Base-by-base conservation (phyloP, 2,113 vertebrate genomes). In the Varanus komodoensis region DNA sequence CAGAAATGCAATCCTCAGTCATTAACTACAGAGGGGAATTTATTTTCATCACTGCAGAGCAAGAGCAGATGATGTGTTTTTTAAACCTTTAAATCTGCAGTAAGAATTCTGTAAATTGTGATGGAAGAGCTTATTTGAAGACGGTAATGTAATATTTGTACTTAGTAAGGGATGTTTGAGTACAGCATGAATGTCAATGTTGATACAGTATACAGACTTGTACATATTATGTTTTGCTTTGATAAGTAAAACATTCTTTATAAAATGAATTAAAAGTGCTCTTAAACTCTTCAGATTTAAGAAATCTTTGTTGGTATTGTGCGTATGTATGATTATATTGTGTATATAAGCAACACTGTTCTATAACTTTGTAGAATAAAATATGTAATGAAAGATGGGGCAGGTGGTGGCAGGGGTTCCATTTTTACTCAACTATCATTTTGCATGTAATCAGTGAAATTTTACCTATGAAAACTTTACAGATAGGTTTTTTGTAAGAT, bases 181-280 rank as follows among this genome's bases (percentile, higher is more conserved):
- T 90, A 81, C 84, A 81, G 34, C 94, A 89, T 23, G 86, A 95
- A 93, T 95, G 93, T 93, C 92, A 91, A 81, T 87, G 87, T 64
- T 79, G 94, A 93, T 94, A 91, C 90, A 83, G 91, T 91, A 88
- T 93, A 84, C 82, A 61, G 73, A 90, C 52, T 54, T 93, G 77
- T 93, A 71, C 25, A 85, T 89, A 88, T 67, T 85, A 67, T 86
- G 71, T 95, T 81, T 91, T 91, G n/a, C 84, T 96, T 95, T 93
- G 84, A 88, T 90, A 96, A 52, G 8, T 90, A 85, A 88, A 81
- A 89, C 78, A 50, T 4, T 94, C 86, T 93, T 95, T 86, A 91
- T 73, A 91, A 94, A 95, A 90, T 87, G 87, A 96, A 94, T 94
- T 82, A 96, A 85, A 95, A 97, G 97, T 97, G 97, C 97, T 97